Conservation (phyloP, 2,888 invertebrate genomes). For the Acleris holmiana region DNA sequence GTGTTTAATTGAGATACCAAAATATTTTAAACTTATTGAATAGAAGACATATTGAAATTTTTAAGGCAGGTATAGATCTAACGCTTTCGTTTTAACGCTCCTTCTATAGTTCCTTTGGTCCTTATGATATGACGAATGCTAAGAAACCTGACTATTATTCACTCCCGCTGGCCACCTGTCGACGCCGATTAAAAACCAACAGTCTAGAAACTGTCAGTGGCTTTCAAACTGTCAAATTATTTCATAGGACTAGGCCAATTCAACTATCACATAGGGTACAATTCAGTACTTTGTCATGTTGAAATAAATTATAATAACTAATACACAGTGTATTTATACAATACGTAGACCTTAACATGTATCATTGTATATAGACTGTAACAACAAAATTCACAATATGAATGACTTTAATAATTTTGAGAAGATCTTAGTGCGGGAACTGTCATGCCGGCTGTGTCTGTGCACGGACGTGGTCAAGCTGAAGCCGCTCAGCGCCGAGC, state of each 20-base stretch:
- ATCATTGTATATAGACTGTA: conserved; percentile 20
- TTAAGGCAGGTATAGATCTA: too few relatives aligned
- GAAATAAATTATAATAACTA: conserved; percentile 47
- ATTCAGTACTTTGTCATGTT: conserved; percentile 50
- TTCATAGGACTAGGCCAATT: conserved; percentile 45
- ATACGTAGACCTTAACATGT: conserved; percentile 43
- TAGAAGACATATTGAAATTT: too few relatives aligned
- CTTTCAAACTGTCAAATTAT: conserved; percentile 62
- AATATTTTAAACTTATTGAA: too few relatives aligned
- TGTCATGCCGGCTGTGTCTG: conserved; percentile 76
- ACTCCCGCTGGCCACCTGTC: conserved; percentile 38
- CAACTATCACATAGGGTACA: not conserved
- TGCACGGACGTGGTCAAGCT: conserved; percentile 76
- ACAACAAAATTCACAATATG: conserved; percentile 59
- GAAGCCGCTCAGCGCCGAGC: conserved; percentile 72
- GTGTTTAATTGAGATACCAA: too few relatives aligned
- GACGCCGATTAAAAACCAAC: conserved; percentile 37
- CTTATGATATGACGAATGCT: too few relatives aligned
- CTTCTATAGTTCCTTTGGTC: too few relatives aligned
- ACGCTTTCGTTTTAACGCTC: too few relatives aligned
- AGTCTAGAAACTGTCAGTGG: conserved; percentile 49
- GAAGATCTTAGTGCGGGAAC: conserved; percentile 76
- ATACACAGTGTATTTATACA: conserved; percentile 42
- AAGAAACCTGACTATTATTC: conserved; percentile 8
- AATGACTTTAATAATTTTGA: conserved; percentile 73